Percentiles rank a stretch among this genome's conserved stretches.
Evolutionary conservation across 2,113 vertebrate genomes (phyloP).

Genomic region (Sorex araneus): DNA sequence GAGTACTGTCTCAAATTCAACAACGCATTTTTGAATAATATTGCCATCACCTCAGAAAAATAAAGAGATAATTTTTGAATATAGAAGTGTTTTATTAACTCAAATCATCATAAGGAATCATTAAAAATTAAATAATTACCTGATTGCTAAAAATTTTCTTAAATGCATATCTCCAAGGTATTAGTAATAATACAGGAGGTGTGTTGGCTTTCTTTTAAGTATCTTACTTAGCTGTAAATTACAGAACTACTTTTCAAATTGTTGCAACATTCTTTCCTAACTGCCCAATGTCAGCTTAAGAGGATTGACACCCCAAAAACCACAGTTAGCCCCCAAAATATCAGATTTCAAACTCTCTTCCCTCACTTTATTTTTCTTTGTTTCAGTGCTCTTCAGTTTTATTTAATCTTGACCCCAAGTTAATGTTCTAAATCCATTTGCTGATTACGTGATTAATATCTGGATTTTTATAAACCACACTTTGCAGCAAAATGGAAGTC

Average conservation of each 20-base stretch:
- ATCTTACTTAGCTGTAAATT: constrained; percentile 29
- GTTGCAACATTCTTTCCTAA: not conserved
- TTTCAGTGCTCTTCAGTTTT: not conserved
- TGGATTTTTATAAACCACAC: not conserved
- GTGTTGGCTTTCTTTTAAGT: constrained; percentile 47
- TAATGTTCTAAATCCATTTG: constrained; percentile 31
- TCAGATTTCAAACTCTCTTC: not conserved
- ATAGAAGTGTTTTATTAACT: constrained; percentile 14
- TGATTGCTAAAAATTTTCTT: constrained; percentile 50
- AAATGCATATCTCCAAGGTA: not conserved
- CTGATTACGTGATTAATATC: not conserved
- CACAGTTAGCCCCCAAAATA: not conserved
- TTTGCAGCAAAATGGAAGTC: constrained; percentile 17
- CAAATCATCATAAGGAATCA: constrained; percentile 47
- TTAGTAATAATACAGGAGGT: constrained; percentile 30
- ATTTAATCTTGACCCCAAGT: not conserved
- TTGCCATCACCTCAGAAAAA: constrained; percentile 40
- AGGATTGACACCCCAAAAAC: not conserved
- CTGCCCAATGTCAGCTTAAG: not conserved
- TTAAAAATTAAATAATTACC: constrained; percentile 58
- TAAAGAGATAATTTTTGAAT: constrained; percentile 15
- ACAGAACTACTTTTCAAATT: constrained; percentile 23
- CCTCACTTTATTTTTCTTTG: not conserved
- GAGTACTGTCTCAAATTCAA: constrained; percentile 57
- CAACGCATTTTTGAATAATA: constrained; percentile 24